phyloP scores from a whole-genome alignment of 2,113 vertebrate genomes.

The Myrmecobius fasciatus region DNA sequence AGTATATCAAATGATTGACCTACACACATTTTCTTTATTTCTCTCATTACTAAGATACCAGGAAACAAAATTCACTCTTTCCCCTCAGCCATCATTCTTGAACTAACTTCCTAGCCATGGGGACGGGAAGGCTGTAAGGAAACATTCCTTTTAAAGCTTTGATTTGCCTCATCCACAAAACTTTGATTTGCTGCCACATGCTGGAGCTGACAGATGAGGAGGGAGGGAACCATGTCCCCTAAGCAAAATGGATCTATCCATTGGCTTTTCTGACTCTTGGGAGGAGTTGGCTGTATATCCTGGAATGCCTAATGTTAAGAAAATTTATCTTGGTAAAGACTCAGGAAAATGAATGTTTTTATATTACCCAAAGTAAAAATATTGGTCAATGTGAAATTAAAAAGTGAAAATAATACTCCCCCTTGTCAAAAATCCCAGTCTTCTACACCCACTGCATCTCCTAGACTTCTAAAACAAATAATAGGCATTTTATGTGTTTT shows the following conservation, averaged over 20 bases:
- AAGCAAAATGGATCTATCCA: slow-evolving; percentile 65
- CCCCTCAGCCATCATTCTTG: slow-evolving; percentile 26
- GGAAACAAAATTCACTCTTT: slow-evolving; percentile 46
- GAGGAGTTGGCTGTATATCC: slow-evolving; percentile 71
- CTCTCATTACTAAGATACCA: not conserved
- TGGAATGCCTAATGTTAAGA: slow-evolving; percentile 78
- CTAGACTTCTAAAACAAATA: slow-evolving; percentile 78
- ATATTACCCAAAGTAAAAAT: slow-evolving; percentile 82
- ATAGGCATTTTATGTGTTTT: slow-evolving; percentile 70
- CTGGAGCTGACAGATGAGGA: slow-evolving; percentile 52
- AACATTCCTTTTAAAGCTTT: slow-evolving; percentile 40
- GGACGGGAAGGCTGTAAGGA: slow-evolving; percentile 28
- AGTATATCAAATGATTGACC: not conserved
- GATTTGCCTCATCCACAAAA: slow-evolving; percentile 37
- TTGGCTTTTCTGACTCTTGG: slow-evolving; percentile 64
- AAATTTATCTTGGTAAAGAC: slow-evolving; percentile 81
- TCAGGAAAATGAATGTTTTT: slow-evolving; percentile 81
- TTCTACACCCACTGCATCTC: slow-evolving; percentile 71
- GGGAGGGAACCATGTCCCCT: slow-evolving; percentile 50
- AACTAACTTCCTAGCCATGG: not conserved
- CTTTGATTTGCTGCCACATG: slow-evolving; percentile 55
- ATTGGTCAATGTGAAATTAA: slow-evolving; percentile 80
- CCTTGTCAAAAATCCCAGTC: slow-evolving; percentile 74
- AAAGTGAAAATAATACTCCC: slow-evolving; percentile 79
- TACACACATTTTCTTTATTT: not conserved